phyloP scores from a whole-genome alignment of 1,140 invertebrate species.

The Mya arenaria region DNA sequence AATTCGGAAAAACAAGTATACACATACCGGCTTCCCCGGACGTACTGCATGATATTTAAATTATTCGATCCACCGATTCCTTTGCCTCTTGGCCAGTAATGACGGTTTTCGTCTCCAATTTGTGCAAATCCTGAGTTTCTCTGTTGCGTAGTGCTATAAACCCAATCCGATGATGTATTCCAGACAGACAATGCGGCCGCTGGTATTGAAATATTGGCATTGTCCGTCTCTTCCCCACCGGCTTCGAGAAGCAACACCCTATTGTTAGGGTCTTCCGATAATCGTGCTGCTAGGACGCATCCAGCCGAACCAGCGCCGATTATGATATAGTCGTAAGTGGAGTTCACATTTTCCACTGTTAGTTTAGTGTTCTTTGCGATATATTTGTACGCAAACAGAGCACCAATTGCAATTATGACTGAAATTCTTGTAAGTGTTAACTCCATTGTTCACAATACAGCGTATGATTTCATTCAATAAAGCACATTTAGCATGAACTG shows the following conservation, averaged over 20 bases:
- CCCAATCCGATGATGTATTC: background rate
- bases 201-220: background rate
- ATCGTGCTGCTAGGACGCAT: background rate
- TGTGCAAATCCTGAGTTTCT: background rate
- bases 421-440: too few relatives aligned
- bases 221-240: background rate
- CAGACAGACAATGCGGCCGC: background rate
- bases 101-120: background rate
- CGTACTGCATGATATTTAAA: background rate
- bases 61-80: background rate
- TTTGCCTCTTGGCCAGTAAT: background rate
- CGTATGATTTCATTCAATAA: too few relatives aligned
- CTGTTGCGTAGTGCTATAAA: background rate
- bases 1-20: too few relatives aligned
- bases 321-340: background rate
- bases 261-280: background rate
- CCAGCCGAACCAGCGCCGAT: background rate
- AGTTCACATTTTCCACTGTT: too few relatives aligned
- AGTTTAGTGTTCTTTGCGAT: too few relatives aligned
- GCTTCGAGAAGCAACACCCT: background rate
- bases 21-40: background rate
- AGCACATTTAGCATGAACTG: too few relatives aligned
- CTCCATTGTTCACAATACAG: too few relatives aligned
- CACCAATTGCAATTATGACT: too few relatives aligned
- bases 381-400: too few relatives aligned